A percentile compares a stretch with the other conserved stretches of the same genome.
phyloP scores from a whole-genome alignment of 1,140 invertebrate genomes.

The Muscidifurax raptorellus region DNA sequence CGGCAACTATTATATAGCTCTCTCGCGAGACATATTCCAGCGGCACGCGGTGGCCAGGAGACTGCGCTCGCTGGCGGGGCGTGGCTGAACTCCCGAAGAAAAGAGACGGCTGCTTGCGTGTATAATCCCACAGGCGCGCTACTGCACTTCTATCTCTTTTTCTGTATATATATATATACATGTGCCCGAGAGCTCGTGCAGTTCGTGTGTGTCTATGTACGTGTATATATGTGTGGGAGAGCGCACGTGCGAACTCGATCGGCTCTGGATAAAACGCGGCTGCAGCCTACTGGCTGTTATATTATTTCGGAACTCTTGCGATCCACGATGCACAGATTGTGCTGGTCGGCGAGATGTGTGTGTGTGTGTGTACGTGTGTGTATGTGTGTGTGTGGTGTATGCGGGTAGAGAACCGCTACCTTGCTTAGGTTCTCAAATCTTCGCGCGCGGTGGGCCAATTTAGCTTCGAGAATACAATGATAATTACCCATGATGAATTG shows the following conservation, averaged over 20 bases:
- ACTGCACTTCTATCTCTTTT: not conserved
- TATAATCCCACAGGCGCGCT: not conserved
- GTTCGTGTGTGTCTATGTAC: not conserved
- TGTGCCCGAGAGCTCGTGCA: not conserved
- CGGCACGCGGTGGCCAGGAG: not conserved
- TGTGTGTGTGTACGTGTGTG: not conserved
- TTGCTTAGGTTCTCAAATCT: not conserved
- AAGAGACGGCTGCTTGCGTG: not conserved
- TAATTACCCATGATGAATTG: not conserved
- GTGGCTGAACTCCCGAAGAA: not conserved
- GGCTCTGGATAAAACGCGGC: not conserved
- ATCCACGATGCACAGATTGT: not conserved
- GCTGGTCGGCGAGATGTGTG: not conserved
- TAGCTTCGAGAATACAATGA: slow-evolving; percentile 6
- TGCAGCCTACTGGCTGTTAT: not conserved
- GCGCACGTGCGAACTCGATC: slow-evolving; percentile 3
- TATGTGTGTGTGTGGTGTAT: too few relatives aligned
- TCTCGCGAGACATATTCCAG: not conserved
- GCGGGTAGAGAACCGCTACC: not conserved
- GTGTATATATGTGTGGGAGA: not conserved
- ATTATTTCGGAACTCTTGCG: slow-evolving; percentile 29
- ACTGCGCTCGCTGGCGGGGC: not conserved
- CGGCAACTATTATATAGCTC: too few relatives aligned
- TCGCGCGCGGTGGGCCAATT: slow-evolving; percentile 16
- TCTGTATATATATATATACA: too few relatives aligned